Conservation (phyloP, 2,888 invertebrate genomes). For the Platycheirus rosarum region DNA sequence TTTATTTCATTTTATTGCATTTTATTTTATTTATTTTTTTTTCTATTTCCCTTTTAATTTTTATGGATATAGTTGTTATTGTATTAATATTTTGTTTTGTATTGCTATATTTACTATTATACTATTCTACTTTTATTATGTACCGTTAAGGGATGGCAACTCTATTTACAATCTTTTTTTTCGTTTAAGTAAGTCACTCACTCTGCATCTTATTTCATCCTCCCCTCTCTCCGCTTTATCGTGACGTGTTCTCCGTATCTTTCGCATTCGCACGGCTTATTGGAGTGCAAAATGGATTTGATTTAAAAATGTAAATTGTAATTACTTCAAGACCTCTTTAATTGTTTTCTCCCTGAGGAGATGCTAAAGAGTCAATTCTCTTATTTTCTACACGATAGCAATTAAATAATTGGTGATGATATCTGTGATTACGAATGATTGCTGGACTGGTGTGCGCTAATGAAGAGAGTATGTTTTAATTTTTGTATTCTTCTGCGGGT, state of each 20-base stretch:
- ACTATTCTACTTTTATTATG: too few species aligned
- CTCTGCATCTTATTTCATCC: neutral
- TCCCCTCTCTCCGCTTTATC: neutral
- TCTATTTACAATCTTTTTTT: neutral
- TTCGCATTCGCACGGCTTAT: conserved; percentile 26
- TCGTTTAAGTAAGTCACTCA: neutral
- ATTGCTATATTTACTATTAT: too few species aligned
- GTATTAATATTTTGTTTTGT: too few species aligned
- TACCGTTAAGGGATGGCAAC: too few species aligned
- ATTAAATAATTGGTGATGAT: conserved; percentile 30
- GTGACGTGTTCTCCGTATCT: conserved; percentile 1
- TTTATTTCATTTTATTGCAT: too few species aligned
- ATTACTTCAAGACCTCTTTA: conserved; percentile 5
- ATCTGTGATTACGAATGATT: conserved; percentile 10
- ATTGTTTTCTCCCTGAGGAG: neutral
- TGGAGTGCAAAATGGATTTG: conserved; percentile 16
- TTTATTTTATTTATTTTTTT: too few species aligned
- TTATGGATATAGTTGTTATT: too few species aligned
- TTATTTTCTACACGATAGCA: conserved; percentile 23
- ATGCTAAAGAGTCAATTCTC: neutral
- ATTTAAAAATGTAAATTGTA: neutral
- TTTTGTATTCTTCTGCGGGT: neutral
- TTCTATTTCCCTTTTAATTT: too few species aligned
- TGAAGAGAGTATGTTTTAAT: conserved; percentile 9
- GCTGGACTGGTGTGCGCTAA: neutral